Evolutionary conservation across 2,113 vertebrate genomes (phyloP).

Genomic region (Cololabis saira): DNA sequence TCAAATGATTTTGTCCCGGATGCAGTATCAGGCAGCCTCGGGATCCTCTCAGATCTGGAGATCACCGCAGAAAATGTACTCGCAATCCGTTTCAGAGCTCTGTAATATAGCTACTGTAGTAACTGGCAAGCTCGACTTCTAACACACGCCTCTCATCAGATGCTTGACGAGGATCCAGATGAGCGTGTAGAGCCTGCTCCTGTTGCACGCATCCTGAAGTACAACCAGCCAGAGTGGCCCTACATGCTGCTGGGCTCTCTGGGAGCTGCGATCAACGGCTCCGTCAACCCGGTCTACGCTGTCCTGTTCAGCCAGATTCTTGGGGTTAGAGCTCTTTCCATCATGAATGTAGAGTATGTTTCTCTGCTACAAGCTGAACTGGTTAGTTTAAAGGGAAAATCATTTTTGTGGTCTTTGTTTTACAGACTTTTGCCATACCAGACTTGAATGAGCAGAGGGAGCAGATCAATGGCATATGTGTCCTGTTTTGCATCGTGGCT

Average conservation of each 20-base stretch:
- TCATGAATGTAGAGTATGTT: background rate
- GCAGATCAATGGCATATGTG: slow-evolving; percentile 75
- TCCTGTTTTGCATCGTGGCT: slow-evolving; percentile 78
- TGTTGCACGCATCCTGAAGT: slow-evolving; percentile 80
- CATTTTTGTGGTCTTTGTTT: background rate
- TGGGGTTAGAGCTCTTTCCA: slow-evolving; percentile 65
- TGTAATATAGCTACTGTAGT: background rate
- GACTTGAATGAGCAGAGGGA: slow-evolving; percentile 68
- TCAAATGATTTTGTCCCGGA: slow-evolving; percentile 53
- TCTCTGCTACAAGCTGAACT: background rate
- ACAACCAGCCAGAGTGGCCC: slow-evolving; percentile 82
- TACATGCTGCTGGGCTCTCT: slow-evolving; percentile 83
- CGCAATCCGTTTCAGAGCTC: background rate
- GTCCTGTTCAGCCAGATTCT: slow-evolving; percentile 83
- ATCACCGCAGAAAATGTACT: slow-evolving; percentile 48
- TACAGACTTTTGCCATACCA: slow-evolving; percentile 78
- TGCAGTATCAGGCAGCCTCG: slow-evolving; percentile 49
- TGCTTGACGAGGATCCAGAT: slow-evolving; percentile 30
- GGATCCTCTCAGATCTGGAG: slow-evolving; percentile 14
- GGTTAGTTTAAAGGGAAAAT: background rate
- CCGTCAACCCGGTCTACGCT: slow-evolving; percentile 77
- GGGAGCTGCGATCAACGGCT: slow-evolving; percentile 79
- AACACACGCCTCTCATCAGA: slow-evolving; percentile 36
- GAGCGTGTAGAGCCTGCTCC: slow-evolving; percentile 62
- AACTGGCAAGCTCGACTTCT: background rate